These are phyloP conservation scores for Priocnemis perturbator DNA, from an alignment of 2,888 invertebrate genomes.

Conservation along the genomic window DNA sequence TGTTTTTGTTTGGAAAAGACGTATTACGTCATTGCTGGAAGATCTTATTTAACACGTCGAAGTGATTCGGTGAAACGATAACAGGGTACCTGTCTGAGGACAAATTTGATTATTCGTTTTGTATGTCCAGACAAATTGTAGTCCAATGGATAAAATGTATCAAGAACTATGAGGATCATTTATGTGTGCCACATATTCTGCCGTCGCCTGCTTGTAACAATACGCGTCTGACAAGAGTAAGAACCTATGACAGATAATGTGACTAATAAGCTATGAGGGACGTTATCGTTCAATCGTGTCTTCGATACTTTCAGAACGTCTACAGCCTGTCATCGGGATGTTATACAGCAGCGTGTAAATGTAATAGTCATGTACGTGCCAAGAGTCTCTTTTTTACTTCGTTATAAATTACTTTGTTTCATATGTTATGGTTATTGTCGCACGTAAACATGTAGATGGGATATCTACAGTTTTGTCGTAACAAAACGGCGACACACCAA, in stretches of 20 bases:
- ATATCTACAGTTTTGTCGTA: no score
- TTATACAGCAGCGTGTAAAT: no score
- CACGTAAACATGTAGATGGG: no score
- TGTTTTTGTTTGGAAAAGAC: no score
- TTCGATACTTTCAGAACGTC: constrained; percentile 39
- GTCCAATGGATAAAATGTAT: background rate
- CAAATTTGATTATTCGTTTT: constrained; percentile 54
- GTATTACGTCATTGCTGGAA: constrained; percentile 57
- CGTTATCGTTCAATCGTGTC: constrained; percentile 49
- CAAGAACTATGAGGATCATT: constrained; percentile 16
- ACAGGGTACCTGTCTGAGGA: constrained; percentile 46
- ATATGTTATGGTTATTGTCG: no score
- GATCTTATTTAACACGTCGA: constrained; percentile 61
- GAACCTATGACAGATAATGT: constrained; percentile 31
- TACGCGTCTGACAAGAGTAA: constrained; percentile 51
- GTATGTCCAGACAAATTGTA: background rate
- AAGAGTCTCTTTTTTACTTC: no score
- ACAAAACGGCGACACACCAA: no score
- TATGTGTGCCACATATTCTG: constrained; percentile 49
- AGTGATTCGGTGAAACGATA: constrained; percentile 46
- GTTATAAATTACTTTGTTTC: no score
- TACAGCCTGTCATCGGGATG: background rate
- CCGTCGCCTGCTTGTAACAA: constrained; percentile 45
- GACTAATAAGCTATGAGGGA: constrained; percentile 50
- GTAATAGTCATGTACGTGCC: no score